Percentiles rank a stretch among this genome's conserved stretches.
These are phyloP conservation scores for Chamaetylas fuelleborni DNA, from an alignment of 2,113 vertebrate species.

Conservation along the genomic window DNA sequence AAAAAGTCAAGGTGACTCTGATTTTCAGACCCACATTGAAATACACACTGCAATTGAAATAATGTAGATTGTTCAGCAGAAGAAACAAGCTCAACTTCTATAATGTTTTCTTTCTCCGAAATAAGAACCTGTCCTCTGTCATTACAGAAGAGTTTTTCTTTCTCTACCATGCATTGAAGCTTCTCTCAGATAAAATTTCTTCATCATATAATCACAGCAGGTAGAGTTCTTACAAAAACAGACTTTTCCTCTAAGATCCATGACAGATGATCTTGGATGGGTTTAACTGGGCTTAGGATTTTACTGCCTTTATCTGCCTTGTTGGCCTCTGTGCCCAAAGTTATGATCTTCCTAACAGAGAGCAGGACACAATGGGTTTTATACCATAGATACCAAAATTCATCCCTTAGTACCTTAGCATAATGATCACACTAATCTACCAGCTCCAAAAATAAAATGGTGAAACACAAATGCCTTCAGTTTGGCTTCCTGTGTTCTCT, in stretches of 20 bases:
- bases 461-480: neutral
- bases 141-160: neutral
- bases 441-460: neutral
- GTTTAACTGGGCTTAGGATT: neutral
- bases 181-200: neutral
- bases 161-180: neutral
- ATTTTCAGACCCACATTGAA: neutral
- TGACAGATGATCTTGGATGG: neutral
- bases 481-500: neutral
- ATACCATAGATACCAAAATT: neutral
- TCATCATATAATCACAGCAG: neutral
- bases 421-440: neutral
- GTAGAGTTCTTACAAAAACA: conserved; percentile 23
- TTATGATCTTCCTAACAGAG: neutral
- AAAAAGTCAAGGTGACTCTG: neutral
- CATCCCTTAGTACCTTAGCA: neutral
- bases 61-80: neutral
- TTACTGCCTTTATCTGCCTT: neutral
- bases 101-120: neutral
- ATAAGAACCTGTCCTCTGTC: neutral
- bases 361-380: neutral
- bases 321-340: neutral
- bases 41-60: neutral
- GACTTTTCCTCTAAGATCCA: neutral
- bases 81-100: neutral